Base-by-base conservation (phyloP, 2,888 invertebrate species). In the Geotrupes spiniger region DNA sequence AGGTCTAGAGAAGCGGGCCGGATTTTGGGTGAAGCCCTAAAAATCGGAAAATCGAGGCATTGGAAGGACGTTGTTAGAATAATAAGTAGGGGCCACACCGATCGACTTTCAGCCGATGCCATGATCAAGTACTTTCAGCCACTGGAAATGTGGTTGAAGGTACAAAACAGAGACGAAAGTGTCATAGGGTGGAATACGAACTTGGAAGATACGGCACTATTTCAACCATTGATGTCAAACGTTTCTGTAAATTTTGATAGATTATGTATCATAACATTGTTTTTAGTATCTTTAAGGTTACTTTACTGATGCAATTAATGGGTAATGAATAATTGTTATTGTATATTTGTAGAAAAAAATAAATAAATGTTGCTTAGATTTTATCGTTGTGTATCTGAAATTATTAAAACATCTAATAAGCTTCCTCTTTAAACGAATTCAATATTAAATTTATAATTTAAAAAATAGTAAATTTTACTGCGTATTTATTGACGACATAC, bases 71-170 rank as follows among this genome's bases (percentile, higher is more conserved):
- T 89, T 9, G 78, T 94, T 52, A 76, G 82, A 43, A 78, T 77
- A 51, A 72, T 91, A 69, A 90, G 89, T 0, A 75, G 81, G 46
- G 87, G 87, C 0, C 80, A 79, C 59, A 82, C 82, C 0, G 85
- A 86, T 60, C 76, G 82, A 57, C 79, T 93, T 64, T 87, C 89
- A 28, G 86, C 89, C 0, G 81, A 83, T 54, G 80, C 92, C 0
- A 76, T 94, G 58, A 74, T 90, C 25, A 83, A 85, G 68, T 94
- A 92, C 67, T 94, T 92, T 71, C 77, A 85, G 53, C 93, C 92
- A 0, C 71, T 94, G 10, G 77, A 81, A 51, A 74, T 83, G 0
- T 94, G 90, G 89, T 76, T 94, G 0, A 79, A 84, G 43, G 80
- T 84, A 1, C 84, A 88, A 64, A 89, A 90, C 62, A 75, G 83